A percentile compares a stretch with the other conserved stretches of the same genome.
These are phyloP conservation scores for Pseudonaja textilis DNA, from an alignment of 2,113 vertebrate genomes.

Conservation along the genomic window DNA sequence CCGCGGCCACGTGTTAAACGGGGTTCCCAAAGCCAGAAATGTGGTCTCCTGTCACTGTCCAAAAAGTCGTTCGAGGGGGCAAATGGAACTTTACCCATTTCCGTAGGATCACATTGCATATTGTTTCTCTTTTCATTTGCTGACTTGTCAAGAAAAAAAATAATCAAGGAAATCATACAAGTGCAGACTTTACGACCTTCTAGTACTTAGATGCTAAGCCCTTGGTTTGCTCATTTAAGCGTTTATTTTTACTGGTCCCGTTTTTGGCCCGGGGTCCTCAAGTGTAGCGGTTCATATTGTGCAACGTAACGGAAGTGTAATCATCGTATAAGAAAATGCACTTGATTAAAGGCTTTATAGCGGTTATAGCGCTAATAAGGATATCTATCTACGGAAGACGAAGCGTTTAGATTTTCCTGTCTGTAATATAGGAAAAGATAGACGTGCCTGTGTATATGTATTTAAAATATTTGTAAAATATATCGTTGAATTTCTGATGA, in stretches of 20 bases:
- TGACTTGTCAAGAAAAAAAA: neutral
- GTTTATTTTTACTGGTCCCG: neutral
- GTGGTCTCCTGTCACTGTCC: neutral
- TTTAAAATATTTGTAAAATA: neutral
- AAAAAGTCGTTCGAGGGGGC: too few relatives aligned
- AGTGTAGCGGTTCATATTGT: fast-evolving
- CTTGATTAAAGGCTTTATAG: neutral
- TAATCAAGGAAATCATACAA: neutral
- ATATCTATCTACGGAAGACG: neutral
- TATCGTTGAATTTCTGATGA: neutral
- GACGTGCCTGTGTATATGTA: too few relatives aligned
- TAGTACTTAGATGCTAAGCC: neutral
- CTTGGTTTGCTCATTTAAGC: neutral
- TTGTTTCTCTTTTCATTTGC: neutral
- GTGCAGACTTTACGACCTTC: neutral
- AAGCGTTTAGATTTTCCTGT: neutral
- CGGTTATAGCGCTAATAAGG: neutral
- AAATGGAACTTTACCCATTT: neutral
- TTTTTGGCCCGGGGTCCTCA: neutral
- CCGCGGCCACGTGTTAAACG: too few relatives aligned
- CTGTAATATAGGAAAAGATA: neutral
- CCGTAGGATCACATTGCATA: neutral
- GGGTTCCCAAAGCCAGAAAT: neutral
- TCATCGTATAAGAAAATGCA: neutral
- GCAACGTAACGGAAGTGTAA: neutral